phyloP scores from a whole-genome alignment of 2,797 vertebrate genomes.

The Artibeus jamaicensis region DNA sequence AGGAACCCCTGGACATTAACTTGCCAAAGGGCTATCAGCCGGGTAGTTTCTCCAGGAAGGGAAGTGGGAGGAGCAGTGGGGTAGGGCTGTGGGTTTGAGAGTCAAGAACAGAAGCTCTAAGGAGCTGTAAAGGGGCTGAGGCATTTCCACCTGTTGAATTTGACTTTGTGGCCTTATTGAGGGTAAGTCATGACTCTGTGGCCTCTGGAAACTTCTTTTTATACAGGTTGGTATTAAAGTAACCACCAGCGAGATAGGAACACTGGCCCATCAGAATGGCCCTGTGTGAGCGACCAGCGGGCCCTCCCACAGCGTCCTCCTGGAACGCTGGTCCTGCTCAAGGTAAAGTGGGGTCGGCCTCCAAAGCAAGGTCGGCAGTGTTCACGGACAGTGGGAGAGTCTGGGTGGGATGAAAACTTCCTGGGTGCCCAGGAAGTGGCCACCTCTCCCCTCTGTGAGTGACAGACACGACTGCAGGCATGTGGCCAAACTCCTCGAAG shows the following conservation, averaged over 20 bases:
- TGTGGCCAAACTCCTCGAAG: not conserved
- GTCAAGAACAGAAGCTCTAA: not conserved
- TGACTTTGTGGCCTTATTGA: not conserved
- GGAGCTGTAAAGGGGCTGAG: not conserved
- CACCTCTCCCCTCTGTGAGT: not conserved
- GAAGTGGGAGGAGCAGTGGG: not conserved
- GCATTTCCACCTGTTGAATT: not conserved
- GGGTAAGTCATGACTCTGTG: not conserved
- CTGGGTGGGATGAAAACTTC: not conserved
- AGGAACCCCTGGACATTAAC: too few relatives aligned
- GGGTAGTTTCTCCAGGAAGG: too few relatives aligned
- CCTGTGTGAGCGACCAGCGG: not conserved
- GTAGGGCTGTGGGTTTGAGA: not conserved
- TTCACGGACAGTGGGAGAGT: not conserved
- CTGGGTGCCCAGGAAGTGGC: not conserved
- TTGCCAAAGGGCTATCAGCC: not conserved
- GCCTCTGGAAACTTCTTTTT: not conserved
- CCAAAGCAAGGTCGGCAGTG: not conserved
- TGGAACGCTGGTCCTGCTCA: not conserved
- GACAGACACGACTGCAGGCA: not conserved
- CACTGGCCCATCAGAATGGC: not conserved
- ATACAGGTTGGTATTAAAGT: not conserved
- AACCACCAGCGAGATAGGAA: not conserved
- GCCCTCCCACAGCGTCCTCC: rapidly evolving
- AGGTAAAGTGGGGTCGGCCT: not conserved